Evolutionary conservation across 1,140 invertebrate genomes (phyloP).

Genomic region (Lepidurus packardi): DNA sequence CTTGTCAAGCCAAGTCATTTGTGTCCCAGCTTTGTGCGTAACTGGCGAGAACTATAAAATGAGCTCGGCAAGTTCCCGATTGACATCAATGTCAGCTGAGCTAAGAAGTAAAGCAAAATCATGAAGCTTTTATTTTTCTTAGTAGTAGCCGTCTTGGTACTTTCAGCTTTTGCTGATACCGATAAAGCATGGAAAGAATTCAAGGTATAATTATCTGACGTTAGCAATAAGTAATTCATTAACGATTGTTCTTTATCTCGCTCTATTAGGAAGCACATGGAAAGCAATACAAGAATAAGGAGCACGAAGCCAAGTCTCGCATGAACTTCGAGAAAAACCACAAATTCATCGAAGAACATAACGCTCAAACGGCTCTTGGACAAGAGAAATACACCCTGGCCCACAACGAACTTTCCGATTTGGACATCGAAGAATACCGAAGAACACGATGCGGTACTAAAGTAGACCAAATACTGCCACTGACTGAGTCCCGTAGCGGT

Average conservation of each 20-base stretch:
- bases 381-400: not conserved
- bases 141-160: not conserved
- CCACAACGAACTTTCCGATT: not conserved
- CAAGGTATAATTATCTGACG: not conserved
- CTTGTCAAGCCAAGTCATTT: too few species aligned
- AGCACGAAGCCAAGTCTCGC: not conserved
- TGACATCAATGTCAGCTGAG: too few species aligned
- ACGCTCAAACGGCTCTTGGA: not conserved
- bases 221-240: too few species aligned
- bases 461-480: not conserved
- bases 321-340: not conserved
- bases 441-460: not conserved
- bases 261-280: not conserved
- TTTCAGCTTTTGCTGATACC: not conserved
- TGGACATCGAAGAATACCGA: not conserved
- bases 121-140: not conserved
- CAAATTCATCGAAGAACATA: not conserved
- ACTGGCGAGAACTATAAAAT: too few species aligned
- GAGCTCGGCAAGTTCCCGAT: too few species aligned
- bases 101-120: too few species aligned
- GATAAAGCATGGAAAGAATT: conserved; percentile 1
- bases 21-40: too few species aligned
- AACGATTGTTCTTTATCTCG: too few species aligned
- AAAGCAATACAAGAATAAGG: not conserved
- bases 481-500: not conserved